Conservation (phyloP, 1,140 invertebrate genomes). For the Microplitis demolitor region DNA sequence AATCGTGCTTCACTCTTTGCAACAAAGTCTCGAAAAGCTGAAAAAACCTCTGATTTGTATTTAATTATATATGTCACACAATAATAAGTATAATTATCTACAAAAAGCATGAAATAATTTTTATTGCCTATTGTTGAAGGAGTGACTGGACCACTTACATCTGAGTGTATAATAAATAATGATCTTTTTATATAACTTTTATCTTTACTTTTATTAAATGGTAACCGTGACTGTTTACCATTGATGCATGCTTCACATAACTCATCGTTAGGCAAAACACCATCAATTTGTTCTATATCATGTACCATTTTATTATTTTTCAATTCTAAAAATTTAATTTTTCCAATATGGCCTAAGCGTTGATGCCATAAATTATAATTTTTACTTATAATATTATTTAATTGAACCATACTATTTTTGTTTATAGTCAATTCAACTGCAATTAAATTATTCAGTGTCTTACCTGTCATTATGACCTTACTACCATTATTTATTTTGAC, state of each 20-base stretch:
- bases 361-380: conserved; percentile 49
- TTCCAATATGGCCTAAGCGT: conserved; percentile 50
- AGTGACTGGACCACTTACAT: not conserved
- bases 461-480: conserved; percentile 39
- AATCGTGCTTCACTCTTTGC: too few relatives aligned
- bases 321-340: conserved; percentile 46
- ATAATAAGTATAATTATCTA: conserved; percentile 42
- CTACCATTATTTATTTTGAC: conserved; percentile 35
- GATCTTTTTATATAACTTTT: not conserved
- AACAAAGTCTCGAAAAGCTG: too few relatives aligned
- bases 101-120: conserved; percentile 40
- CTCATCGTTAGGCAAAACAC: conserved; percentile 15
- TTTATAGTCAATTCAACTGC: conserved; percentile 23
- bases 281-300: conserved; percentile 27
- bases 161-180: not conserved
- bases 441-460: conserved; percentile 40
- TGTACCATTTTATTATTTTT: conserved; percentile 45
- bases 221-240: conserved; percentile 54
- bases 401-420: conserved; percentile 19
- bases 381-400: conserved; percentile 25
- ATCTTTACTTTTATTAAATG: not conserved
- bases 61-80: not conserved
- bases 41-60: not conserved
- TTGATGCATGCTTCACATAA: conserved; percentile 59
- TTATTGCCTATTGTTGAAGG: conserved; percentile 29